A percentile compares a stretch with the other conserved stretches of the same genome.
These are phyloP conservation scores for Ploceus nigricollis DNA, from an alignment of 2,113 vertebrate genomes.

Conservation along the genomic window DNA sequence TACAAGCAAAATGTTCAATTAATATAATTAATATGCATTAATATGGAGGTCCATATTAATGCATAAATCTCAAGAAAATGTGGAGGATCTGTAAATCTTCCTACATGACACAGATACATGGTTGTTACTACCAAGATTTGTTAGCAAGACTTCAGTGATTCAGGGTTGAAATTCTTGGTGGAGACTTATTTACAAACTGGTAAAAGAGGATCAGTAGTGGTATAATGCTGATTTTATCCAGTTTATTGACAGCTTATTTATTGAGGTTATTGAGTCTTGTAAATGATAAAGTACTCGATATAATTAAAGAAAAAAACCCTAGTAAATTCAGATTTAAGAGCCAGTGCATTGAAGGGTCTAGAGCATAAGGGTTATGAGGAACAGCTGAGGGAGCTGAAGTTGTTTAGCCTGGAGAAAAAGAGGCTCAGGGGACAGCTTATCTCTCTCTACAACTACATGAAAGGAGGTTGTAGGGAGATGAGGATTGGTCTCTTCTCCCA, in stretches of 20 bases:
- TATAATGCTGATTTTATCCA: neutral
- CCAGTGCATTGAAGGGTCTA: rapidly evolving
- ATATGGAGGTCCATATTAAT: too few species aligned
- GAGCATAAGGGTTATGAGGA: neutral
- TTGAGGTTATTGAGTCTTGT: neutral
- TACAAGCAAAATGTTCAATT: neutral
- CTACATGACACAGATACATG: neutral
- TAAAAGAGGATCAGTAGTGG: neutral
- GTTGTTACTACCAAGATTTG: neutral
- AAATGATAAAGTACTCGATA: neutral
- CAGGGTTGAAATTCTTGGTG: neutral
- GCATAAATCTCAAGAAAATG: neutral
- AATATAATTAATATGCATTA: too few species aligned
- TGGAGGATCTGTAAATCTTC: neutral
- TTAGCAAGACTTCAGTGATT: neutral
- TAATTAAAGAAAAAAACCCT: neutral
- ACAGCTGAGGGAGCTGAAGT: neutral
- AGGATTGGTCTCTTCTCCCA: rapidly evolving
- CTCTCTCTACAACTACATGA: neutral
- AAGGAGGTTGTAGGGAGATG: neutral
- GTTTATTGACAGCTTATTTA: neutral
- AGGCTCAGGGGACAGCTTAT: neutral
- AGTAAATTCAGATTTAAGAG: neutral
- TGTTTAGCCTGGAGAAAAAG: neutral
- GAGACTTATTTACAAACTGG: neutral